Base-by-base conservation (phyloP, 1,140 invertebrate species). In the Rhagoletis pomonella region DNA sequence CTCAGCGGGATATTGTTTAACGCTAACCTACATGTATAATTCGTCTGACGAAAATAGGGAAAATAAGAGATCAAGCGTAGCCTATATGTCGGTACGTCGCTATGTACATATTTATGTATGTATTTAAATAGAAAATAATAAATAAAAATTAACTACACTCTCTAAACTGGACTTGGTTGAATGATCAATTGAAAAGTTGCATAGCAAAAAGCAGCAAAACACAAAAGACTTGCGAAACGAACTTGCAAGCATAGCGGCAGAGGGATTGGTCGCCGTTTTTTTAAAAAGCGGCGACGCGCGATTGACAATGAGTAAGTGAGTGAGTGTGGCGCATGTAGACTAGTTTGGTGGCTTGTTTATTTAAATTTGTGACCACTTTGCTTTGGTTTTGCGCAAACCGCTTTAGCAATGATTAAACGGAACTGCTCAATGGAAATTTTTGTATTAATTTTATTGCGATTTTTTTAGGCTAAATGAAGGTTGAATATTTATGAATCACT, bases 271-370 rank as follows among this genome's bases (percentile, higher is more conserved):
- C 10, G 50, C 29, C 29, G 29, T 29, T 29, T 29, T 29, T 29
- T 29, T 29, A 29, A 29, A 29, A 29, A 29, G 29, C 29, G 29
- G 29, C 29, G 50, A 7, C 50, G 42, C 67, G 17, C 44, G n/a
- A 6, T 6, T 55, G 55, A 6, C 9, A 10, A 7, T 81, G 6
- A 2, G 1, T 55, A 10, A 17, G 47, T 47, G 17, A n/a, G 60
- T 62, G 73, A 47, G 17, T n/a, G 67, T 4, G 14, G 67, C 6
- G n/a, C 7, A 55, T n/a, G 47, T 19, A 58, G 47, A 81, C 73
- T 29, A 81, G 50, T 81, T 81, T 81, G 73, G 73, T 81, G 73
- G 29, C 73, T 81, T 81, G 5, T 44, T 73, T 73, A 81, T 81
- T 81, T 81, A 81, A 29, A 81, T 81, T 81, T 55, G 42, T 55